Conservation (phyloP, 2,888 invertebrate species). For the Amaurobius ferox region DNA sequence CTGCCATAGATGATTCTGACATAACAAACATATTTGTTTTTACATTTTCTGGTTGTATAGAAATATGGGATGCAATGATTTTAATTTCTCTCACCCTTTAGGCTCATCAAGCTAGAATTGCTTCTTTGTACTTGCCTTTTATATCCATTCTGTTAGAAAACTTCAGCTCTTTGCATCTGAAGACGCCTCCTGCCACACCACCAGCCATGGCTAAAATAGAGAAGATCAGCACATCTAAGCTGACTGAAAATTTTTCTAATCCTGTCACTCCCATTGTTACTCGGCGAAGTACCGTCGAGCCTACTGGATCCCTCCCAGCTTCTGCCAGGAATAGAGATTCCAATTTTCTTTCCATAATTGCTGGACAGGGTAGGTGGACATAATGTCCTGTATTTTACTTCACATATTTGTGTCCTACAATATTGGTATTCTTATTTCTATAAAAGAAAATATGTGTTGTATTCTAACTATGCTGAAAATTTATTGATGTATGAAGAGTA, state of each 20-base stretch:
- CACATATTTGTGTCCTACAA: too few relatives aligned
- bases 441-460: too few relatives aligned
- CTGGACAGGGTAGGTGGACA: constrained; percentile 82
- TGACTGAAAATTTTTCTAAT: constrained; percentile 52
- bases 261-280: constrained; percentile 51
- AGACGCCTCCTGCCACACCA: constrained; percentile 53
- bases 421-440: too few relatives aligned
- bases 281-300: constrained; percentile 46
- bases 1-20: too few relatives aligned
- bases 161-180: constrained; percentile 83
- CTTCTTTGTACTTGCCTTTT: constrained; percentile 93
- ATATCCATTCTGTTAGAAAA: constrained; percentile 92
- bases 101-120: constrained; percentile 89
- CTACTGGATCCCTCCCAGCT: constrained; percentile 61
- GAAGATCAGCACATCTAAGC: constrained; percentile 32
- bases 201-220: constrained; percentile 39
- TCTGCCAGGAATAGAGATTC: constrained; percentile 82
- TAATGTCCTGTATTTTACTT: too few relatives aligned
- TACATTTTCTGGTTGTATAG: too few relatives aligned
- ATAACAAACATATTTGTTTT: too few relatives aligned
- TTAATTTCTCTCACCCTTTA: too few relatives aligned
- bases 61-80: too few relatives aligned
- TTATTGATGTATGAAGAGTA: too few relatives aligned
- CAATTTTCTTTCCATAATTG: constrained; percentile 84
- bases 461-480: too few relatives aligned